Percentiles rank a stretch among this genome's conserved stretches.
phyloP scores from a whole-genome alignment of 2,113 vertebrate genomes.

The Campylomormyrus numenius region DNA sequence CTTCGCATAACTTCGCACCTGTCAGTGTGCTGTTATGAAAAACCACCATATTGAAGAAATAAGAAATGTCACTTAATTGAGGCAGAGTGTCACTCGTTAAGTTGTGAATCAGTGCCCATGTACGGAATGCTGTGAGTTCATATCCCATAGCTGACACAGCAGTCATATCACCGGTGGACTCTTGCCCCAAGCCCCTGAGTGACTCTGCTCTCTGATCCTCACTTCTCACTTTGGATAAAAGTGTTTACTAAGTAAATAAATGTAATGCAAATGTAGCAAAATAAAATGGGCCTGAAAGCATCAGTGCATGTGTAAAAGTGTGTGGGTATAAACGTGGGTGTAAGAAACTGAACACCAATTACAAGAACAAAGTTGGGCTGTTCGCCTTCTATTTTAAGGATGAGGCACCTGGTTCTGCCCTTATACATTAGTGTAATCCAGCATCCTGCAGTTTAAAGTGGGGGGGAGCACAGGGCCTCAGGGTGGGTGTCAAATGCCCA shows the following conservation, averaged over 20 bases:
- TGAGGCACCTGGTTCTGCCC: neutral
- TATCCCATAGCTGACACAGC: neutral
- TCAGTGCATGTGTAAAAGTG: neutral
- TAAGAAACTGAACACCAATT: neutral
- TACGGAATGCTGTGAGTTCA: neutral
- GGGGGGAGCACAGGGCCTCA: neutral
- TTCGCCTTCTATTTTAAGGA: neutral
- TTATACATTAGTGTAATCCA: neutral
- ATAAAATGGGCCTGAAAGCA: neutral
- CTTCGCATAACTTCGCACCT: neutral
- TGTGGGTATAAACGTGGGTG: neutral
- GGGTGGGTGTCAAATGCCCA: neutral
- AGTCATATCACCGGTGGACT: neutral
- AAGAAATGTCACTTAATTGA: neutral
- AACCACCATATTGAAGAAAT: neutral
- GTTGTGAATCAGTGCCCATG: neutral
- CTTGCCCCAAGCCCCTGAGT: too few species aligned
- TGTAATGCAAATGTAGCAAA: neutral
- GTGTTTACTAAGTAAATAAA: neutral
- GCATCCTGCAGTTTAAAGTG: neutral
- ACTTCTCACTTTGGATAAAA: neutral
- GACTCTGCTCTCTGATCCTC: neutral
- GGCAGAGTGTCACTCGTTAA: neutral
- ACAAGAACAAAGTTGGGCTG: neutral
- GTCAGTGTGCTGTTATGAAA: neutral